phyloP scores from a whole-genome alignment of 2,113 vertebrate genomes.

The Chiloscyllium plagiosum region DNA sequence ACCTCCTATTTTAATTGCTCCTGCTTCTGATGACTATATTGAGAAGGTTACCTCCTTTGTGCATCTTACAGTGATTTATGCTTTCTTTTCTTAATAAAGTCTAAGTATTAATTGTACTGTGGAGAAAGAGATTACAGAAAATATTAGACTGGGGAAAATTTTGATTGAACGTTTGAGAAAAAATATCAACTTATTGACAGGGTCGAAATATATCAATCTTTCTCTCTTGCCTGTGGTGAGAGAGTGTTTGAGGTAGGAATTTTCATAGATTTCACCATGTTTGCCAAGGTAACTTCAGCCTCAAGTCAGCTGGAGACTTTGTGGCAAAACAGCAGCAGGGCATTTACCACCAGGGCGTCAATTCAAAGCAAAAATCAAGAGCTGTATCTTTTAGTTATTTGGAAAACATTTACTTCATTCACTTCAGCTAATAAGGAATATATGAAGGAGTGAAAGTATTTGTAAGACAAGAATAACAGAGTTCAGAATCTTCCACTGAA shows the following conservation, averaged over 20 bases:
- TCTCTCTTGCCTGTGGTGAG: not conserved
- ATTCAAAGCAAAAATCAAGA: not conserved
- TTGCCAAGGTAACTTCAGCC: not conserved
- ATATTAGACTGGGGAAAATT: not conserved
- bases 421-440: not conserved
- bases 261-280: not conserved
- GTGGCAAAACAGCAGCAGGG: not conserved
- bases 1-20: not conserved
- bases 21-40: not conserved
- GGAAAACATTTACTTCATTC: not conserved
- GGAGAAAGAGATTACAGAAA: not conserved
- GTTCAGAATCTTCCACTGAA: not conserved
- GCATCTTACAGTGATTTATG: not conserved
- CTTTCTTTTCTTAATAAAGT: not conserved
- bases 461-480: not conserved
- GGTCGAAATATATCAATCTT: not conserved
- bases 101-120: not conserved
- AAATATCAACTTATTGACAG: not conserved
- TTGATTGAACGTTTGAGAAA: not conserved
- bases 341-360: not conserved
- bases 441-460: not conserved
- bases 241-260: no score
- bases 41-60: not conserved
- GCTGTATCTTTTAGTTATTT: not conserved
- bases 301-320: not conserved